Base-by-base conservation (phyloP, 2,888 invertebrate species). In the Volucella bombylans region DNA sequence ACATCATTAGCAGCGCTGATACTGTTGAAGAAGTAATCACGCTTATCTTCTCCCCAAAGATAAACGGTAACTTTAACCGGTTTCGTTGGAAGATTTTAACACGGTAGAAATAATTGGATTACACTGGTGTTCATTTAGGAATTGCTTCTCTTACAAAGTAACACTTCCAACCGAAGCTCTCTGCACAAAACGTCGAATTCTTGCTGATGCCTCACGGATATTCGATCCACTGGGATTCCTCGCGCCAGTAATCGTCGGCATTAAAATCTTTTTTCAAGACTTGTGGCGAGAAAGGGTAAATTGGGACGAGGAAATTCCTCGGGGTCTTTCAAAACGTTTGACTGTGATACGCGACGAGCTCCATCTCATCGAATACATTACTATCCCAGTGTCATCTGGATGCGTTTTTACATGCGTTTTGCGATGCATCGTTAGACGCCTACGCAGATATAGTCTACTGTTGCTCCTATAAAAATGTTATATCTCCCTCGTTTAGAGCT, bases 1-100 rank as follows among this genome's bases (percentile, higher is more conserved):
- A 31, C 18, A 49, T 59, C 6, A 65, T 87, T 23, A 76, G 81
- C 8, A 80, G 87, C 11, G 68, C 65, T 15, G 72, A 82, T n/a
- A 55, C 47, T 4, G n/a, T 62, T 43, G 55, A 73, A 0, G 47
- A 62, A 14, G 2, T 59, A 8, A 67, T 49, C 4, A 8, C 18
- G n/a, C n/a, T n/a, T n/a, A n/a, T n/a, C n/a, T n/a, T n/a, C n/a
- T n/a, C n/a, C n/a, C 71, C 4, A 49, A 64, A 15, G 55, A 77
- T 11, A 62, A 77, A 47, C 38, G 57, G n/a, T 69, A 71, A 10
- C 12, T 78, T 2, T 65, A 65, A 14, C 65, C 71, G 11, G 45
- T 55, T 11, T 50, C 65, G 18, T 67, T 72, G 10, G 52, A 69
- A 52, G 47, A 77, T 31, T 69, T 14, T 1, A n/a, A 65, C 1